phyloP scores from a whole-genome alignment of 2,113 vertebrate species.

The Rhineura floridana region DNA sequence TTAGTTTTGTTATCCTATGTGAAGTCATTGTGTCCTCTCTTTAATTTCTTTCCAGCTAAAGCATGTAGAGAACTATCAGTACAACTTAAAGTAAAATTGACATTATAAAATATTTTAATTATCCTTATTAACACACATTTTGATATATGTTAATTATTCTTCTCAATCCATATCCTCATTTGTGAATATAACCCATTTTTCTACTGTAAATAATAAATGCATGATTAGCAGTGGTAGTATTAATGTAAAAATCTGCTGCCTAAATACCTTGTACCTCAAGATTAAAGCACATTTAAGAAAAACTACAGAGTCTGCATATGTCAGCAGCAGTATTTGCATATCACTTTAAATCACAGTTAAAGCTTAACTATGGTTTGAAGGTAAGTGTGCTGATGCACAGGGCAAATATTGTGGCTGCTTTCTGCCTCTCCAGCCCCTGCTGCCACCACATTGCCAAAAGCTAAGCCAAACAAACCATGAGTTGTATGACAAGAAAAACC shows the following conservation, averaged over 20 bases:
- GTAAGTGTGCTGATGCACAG: too few relatives aligned
- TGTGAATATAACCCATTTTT: background rate
- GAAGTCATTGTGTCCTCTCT: background rate
- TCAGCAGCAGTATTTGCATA: too few relatives aligned
- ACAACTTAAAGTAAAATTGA: too few relatives aligned
- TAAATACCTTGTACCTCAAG: background rate
- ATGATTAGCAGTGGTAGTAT: background rate
- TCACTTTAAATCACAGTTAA: too few relatives aligned
- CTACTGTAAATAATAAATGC: background rate
- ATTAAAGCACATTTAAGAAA: background rate
- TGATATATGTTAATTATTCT: background rate
- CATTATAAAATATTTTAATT: background rate
- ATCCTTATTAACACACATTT: background rate
- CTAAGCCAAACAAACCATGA: too few relatives aligned
- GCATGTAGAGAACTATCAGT: background rate
- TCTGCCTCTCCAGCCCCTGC: too few relatives aligned
- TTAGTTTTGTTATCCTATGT: constrained; percentile 13
- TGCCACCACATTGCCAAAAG: too few relatives aligned
- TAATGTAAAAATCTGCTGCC: background rate
- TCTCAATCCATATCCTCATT: background rate
- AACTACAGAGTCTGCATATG: background rate
- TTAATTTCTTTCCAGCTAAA: background rate
- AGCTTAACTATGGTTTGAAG: too few relatives aligned
- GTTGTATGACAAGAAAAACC: too few relatives aligned
- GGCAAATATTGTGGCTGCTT: too few relatives aligned